Evolutionary conservation across 2,888 invertebrate species (phyloP), one percentile per base, ranked within the genome.

Genomic region (Drosophila melanocephala): DNA sequence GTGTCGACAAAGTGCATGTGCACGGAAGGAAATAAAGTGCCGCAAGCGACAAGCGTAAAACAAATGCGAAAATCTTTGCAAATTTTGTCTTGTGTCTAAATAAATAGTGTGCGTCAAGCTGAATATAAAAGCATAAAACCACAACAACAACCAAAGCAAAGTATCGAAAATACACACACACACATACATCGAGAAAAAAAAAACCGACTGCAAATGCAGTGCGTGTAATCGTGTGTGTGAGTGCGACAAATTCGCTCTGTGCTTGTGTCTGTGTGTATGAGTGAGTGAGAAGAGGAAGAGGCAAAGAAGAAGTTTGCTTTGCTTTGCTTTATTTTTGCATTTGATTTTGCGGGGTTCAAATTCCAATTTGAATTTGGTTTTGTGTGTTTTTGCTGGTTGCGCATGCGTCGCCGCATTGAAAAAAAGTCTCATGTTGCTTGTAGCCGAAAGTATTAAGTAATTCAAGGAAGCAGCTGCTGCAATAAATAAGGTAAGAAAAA

Each of bases 291-390:
- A 74, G 55, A 58, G 47, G 32, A 69, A 64, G 50, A 80, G 68
- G 47, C 22, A 47, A 59, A 81, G 71, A 52, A 73, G 69, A 60
- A 44, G 60, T 60, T 52, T 65, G 77, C 55, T 83, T 47, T 47
- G 47, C 47, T 47, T 22, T 82, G 69, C 65, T 58, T 84, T 28
- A 26, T 47, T 76, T 78, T 80, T 79, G 72, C 69, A 81, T 81
- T 84, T 84, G 79, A 81, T 79, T 79, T 79, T 79, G 79, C 79
- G 86, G 78, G 82, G 89, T 90, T 75, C 91, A 90, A 87, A 90
- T 87, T 87, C 87, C 91, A 87, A 87, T 84, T 90, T 58, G 72
- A 83, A 75, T 72, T 77, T 58, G 72, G 79, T 70, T 72, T 71
- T 60, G 68, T 37, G 63, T 63, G 68, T 37, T 63, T 73, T 74